Conservation (phyloP, 1,140 invertebrate genomes). For the Arion vulgaris region DNA sequence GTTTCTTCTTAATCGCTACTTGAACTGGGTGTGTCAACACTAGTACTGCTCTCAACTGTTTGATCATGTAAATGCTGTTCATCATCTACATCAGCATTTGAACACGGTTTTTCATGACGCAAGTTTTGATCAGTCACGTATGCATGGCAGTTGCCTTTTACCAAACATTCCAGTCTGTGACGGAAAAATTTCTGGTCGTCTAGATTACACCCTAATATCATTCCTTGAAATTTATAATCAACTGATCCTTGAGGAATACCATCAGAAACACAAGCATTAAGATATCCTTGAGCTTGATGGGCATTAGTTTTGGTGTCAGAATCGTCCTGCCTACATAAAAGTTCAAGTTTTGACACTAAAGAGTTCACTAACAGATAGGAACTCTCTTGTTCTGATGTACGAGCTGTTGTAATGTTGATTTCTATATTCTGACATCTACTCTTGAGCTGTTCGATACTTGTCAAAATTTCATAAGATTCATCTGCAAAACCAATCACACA, state of each 20-base stretch:
- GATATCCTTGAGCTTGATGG: conserved; percentile 9
- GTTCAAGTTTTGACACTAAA: conserved; percentile 3
- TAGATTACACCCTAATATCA: conserved; percentile 18
- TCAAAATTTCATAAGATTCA: background rate
- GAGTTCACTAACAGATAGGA: conserved; percentile 13
- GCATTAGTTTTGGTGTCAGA: background rate
- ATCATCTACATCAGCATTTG: background rate
- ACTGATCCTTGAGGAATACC: background rate
- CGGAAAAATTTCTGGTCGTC: conserved; percentile 18
- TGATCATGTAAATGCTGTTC: background rate
- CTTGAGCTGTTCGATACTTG: background rate
- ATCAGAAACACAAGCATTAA: conserved; percentile 27
- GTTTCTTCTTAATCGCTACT: too few relatives aligned
- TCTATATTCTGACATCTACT: background rate
- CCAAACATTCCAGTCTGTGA: conserved; percentile 28
- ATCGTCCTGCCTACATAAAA: background rate
- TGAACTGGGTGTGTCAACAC: too few relatives aligned
- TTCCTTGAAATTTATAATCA: conserved; percentile 31
- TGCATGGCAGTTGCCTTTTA: background rate
- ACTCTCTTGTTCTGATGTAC: conserved; percentile 2
- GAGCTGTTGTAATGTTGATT: background rate
- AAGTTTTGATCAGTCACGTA: background rate
- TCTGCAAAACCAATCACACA: background rate
- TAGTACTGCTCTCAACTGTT: too few relatives aligned
- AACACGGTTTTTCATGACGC: background rate